Evolutionary conservation across 2,888 invertebrate species (phyloP).

Genomic region (Helicoverpa assulta): DNA sequence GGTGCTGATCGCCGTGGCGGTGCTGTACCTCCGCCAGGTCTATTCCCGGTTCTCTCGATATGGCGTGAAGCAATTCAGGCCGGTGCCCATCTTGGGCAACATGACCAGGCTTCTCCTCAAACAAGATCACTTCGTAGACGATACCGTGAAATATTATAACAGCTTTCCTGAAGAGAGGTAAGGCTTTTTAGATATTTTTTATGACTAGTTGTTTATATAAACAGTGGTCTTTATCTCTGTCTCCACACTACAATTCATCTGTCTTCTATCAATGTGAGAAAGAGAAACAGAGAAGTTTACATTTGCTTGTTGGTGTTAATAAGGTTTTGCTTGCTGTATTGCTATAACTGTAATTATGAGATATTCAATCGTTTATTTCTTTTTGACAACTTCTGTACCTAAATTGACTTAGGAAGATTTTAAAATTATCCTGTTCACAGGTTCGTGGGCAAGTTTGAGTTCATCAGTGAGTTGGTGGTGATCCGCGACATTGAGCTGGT

Average conservation of each 20-base stretch:
- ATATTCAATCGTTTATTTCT: too few relatives aligned
- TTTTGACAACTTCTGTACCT: too few relatives aligned
- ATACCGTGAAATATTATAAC: slow-evolving; percentile 62
- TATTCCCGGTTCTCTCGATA: slow-evolving; percentile 68
- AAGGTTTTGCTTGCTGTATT: too few relatives aligned
- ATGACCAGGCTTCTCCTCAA: slow-evolving; percentile 64
- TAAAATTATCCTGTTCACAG: slow-evolving; percentile 64
- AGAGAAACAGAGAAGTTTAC: too few relatives aligned
- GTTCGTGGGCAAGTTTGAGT: slow-evolving; percentile 85
- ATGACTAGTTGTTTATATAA: too few relatives aligned
- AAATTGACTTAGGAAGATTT: too few relatives aligned
- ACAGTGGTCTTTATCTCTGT: too few relatives aligned
- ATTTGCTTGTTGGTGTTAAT: too few relatives aligned
- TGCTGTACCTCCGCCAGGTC: slow-evolving; percentile 65
- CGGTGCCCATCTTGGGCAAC: slow-evolving; percentile 74
- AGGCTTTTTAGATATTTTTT: slow-evolving; percentile 1
- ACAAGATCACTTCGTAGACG: slow-evolving; percentile 60
- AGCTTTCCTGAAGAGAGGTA: slow-evolving; percentile 75
- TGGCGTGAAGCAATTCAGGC: slow-evolving; percentile 70
- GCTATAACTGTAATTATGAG: too few relatives aligned
- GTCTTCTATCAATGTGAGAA: too few relatives aligned
- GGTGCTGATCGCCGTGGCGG: slow-evolving; percentile 62
- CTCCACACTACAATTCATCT: not conserved
- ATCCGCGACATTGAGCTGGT: slow-evolving; percentile 86
- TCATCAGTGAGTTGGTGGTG: slow-evolving; percentile 77